Evolutionary conservation across 2,113 vertebrate genomes (phyloP).

Genomic region (Alouatta palliata): DNA sequence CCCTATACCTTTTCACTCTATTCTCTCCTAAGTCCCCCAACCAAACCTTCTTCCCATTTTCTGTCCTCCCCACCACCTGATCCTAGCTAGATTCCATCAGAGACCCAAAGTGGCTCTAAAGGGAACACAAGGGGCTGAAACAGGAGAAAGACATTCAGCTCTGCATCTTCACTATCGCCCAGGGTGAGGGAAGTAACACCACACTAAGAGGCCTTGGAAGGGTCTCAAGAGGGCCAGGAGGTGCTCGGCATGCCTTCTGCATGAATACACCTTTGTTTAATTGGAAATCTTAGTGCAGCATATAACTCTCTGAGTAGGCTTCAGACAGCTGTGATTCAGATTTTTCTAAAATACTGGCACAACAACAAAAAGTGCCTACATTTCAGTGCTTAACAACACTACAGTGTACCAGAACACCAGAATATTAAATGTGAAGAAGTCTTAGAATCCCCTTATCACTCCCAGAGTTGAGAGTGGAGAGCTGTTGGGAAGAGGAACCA

Average conservation of each 20-base stretch:
- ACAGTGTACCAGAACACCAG: neutral
- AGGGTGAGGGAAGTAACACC: neutral
- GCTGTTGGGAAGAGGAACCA: neutral
- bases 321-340: neutral
- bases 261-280: neutral
- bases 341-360: conserved; percentile 29
- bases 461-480: neutral
- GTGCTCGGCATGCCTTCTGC: neutral
- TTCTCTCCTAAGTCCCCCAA: neutral
- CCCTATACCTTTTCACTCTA: neutral
- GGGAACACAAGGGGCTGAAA: neutral
- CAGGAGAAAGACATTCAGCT: neutral
- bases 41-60: neutral
- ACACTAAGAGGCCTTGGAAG: neutral
- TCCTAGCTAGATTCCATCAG: neutral
- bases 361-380: neutral
- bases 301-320: neutral
- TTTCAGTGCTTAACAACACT: neutral
- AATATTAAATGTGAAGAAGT: neutral
- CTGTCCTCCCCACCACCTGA: neutral
- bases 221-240: neutral
- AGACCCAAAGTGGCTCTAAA: neutral
- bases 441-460: neutral
- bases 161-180: neutral
- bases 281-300: neutral